Evolutionary conservation across 2,113 vertebrate species (phyloP), one percentile per base, ranked within the genome.

Genomic region (Balaeniceps rex): DNA sequence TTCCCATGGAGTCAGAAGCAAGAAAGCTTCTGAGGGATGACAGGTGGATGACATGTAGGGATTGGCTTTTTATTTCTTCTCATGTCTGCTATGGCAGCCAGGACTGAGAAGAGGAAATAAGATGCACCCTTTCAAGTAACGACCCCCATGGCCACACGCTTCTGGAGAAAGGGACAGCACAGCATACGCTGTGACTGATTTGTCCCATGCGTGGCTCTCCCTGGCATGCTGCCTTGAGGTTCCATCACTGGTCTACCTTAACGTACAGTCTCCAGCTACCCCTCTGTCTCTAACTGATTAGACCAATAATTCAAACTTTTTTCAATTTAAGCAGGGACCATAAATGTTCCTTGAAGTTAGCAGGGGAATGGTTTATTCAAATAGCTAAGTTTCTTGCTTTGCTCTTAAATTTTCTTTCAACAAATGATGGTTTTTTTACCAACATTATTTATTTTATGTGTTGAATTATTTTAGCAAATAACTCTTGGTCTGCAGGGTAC

Each of bases 391-490:
- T 88, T 86, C 54, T 86, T 79, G 38, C 68, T 74, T 80, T 75
- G 55, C 46, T 74, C 76, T 71, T 94, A 86, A 92, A 92, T 97
- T 88, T 93, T 90, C 60, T 71, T 55, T 40, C 42, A 63, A 82
- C 33, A 68, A 91, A 92, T 88, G 55, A 92, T 92, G 79, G 19
- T 49, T 86, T 91, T 88, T 29, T 40, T 28, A 52, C 42, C n/a
- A 70, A 16, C 57, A 57, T 90, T 94, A 90, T 70, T 97, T 29
- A 82, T 93, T 94, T 94, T 70, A 70, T 79, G 33, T 24, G 51
- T 47, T 88, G 87, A 95, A 83, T 97, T 95, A 95, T 96, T 97
- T 95, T 75, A 91, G 88, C 60, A 88, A 79, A 95, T 96, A 97
- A 95, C n/a, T 96, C 77, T 84, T 71, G 47, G 86, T 84, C 83